Percentiles rank a stretch among this genome's conserved stretches.
Conservation (phyloP, 2,113 vertebrate species). For the Ceyx melanurus region DNA sequence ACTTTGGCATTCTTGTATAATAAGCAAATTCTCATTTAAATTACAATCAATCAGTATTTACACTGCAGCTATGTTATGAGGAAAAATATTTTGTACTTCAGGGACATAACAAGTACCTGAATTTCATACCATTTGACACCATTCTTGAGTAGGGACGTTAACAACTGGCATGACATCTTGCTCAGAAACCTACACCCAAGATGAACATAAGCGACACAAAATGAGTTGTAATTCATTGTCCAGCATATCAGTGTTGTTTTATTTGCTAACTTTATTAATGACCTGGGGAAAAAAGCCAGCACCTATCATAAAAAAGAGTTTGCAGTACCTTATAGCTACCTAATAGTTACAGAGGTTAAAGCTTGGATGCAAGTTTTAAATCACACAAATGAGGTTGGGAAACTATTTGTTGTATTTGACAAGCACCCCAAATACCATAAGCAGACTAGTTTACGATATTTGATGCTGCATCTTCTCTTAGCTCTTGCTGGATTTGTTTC, state of each 20-base stretch:
- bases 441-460: not conserved
- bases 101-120: not conserved
- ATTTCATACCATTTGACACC: not conserved
- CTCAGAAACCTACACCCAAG: not conserved
- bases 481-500: not conserved
- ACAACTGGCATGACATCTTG: not conserved
- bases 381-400: not conserved
- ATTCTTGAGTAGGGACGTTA: not conserved
- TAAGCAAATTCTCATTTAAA: not conserved
- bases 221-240: not conserved
- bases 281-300: not conserved
- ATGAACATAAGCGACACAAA: not conserved
- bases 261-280: not conserved
- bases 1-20: not conserved
- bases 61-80: not conserved
- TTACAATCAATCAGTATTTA: not conserved
- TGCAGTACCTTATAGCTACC: not conserved
- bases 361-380: not conserved
- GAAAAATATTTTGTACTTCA: not conserved
- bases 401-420: not conserved
- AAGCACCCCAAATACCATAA: fast-evolving
- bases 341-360: not conserved
- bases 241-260: not conserved
- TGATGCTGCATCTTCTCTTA: not conserved
- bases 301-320: not conserved